These are phyloP conservation scores for Eulemur rufifrons DNA, from an alignment of 2,113 vertebrate species.

Conservation along the genomic window DNA sequence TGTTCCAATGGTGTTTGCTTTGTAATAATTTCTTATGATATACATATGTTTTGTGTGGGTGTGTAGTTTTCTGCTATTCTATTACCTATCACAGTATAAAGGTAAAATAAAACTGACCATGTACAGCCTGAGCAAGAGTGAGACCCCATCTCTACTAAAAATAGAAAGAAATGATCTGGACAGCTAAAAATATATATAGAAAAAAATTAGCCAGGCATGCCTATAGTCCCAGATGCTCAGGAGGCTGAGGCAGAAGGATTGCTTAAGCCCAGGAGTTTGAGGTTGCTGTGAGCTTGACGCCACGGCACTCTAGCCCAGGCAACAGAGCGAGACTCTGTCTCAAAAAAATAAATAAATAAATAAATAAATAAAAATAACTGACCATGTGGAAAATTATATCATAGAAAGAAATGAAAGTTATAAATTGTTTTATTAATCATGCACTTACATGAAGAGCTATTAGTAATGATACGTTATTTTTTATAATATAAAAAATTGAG, in stretches of 20 bases:
- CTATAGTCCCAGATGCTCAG: too few relatives aligned
- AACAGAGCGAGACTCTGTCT: too few relatives aligned
- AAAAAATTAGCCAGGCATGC: too few relatives aligned
- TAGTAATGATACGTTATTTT: background rate
- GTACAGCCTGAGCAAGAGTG: too few relatives aligned
- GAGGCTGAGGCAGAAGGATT: too few relatives aligned
- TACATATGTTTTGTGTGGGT: background rate
- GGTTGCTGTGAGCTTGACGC: too few relatives aligned
- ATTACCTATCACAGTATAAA: background rate
- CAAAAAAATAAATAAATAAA: too few relatives aligned
- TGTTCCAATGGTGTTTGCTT: background rate
- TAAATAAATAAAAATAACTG: background rate
- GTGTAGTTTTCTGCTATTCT: background rate
- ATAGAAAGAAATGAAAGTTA: background rate
- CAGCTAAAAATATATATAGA: too few relatives aligned
- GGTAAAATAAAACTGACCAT: background rate
- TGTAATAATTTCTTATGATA: background rate
- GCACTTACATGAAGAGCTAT: background rate
- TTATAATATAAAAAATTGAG: background rate
- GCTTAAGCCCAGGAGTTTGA: too few relatives aligned
- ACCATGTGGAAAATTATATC: background rate
- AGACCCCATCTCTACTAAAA: too few relatives aligned
- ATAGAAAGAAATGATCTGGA: too few relatives aligned
- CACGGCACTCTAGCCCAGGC: too few relatives aligned
- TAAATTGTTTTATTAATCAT: background rate